phyloP scores from a whole-genome alignment of 2,888 invertebrate species.

The Dioctria linearis region DNA sequence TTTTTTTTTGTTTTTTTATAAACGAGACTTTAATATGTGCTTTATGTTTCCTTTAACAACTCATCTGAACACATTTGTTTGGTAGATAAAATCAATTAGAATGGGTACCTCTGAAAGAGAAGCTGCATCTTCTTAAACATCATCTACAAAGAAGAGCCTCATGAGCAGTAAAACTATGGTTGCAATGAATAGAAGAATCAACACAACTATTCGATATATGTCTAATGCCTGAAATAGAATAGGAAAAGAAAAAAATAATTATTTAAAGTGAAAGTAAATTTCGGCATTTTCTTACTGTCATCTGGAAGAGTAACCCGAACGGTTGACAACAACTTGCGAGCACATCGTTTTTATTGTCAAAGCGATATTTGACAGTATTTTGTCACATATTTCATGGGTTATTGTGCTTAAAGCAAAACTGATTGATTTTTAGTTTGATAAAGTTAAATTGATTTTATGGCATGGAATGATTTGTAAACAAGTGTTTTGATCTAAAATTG shows the following conservation, averaged over 20 bases:
- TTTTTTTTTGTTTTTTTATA: too few species aligned
- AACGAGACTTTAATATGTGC: not conserved
- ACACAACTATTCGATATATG: not conserved
- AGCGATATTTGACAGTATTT: not conserved
- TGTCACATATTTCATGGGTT: conserved; percentile 17
- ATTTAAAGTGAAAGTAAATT: too few species aligned
- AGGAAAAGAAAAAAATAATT: not conserved
- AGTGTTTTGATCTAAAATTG: too few species aligned
- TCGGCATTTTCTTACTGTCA: not conserved
- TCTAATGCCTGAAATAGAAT: not conserved
- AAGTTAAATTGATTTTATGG: too few species aligned
- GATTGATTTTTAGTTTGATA: not conserved
- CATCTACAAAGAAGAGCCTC: not conserved
- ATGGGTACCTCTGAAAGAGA: too few species aligned
- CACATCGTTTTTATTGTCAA: too few species aligned
- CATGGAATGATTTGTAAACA: too few species aligned
- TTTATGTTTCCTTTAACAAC: not conserved
- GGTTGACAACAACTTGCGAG: not conserved
- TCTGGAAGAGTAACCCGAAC: not conserved
- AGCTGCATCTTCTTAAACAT: not conserved
- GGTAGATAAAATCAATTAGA: too few species aligned
- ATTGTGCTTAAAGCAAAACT: not conserved
- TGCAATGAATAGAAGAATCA: not conserved
- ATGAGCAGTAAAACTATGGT: not conserved
- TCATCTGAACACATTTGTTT: not conserved